Conservation (phyloP, 2,888 invertebrate species). For the Trileptium ribeirensis region DNA sequence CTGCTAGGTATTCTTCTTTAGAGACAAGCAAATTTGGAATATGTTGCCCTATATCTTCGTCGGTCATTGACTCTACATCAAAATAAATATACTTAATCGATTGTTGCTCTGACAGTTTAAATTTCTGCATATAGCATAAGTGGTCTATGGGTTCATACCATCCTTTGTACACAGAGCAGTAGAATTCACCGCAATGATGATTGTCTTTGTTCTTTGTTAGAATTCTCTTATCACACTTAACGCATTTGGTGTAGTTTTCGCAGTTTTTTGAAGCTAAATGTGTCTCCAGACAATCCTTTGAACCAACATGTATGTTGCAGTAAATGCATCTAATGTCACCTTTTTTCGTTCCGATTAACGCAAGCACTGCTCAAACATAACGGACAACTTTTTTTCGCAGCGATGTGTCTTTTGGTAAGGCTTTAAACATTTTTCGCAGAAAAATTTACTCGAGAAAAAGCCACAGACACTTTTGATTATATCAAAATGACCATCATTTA, state of each 20-base stretch:
- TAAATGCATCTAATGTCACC: neutral
- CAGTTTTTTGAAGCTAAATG: neutral
- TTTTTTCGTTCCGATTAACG: neutral
- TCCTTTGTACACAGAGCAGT: neutral
- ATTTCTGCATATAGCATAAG: neutral
- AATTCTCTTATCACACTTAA: neutral
- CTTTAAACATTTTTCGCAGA: neutral
- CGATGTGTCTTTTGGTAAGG: neutral
- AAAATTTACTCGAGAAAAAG: neutral
- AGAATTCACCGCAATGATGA: neutral
- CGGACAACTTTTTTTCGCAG: neutral
- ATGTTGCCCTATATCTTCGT: neutral
- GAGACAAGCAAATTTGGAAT: neutral
- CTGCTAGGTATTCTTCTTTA: neutral
- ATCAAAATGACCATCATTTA: neutral
- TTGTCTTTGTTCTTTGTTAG: neutral
- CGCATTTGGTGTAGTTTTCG: neutral
- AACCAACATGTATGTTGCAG: neutral
- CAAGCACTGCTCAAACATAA: neutral
- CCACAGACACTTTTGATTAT: neutral
- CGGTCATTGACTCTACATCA: constrained; percentile 10
- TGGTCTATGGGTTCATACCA: neutral
- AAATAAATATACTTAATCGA: neutral
- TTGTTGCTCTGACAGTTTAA: neutral
- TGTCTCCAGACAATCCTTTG: neutral